Conservation (phyloP, 2,888 invertebrate genomes). For the Conops quadrifasciatus region DNA sequence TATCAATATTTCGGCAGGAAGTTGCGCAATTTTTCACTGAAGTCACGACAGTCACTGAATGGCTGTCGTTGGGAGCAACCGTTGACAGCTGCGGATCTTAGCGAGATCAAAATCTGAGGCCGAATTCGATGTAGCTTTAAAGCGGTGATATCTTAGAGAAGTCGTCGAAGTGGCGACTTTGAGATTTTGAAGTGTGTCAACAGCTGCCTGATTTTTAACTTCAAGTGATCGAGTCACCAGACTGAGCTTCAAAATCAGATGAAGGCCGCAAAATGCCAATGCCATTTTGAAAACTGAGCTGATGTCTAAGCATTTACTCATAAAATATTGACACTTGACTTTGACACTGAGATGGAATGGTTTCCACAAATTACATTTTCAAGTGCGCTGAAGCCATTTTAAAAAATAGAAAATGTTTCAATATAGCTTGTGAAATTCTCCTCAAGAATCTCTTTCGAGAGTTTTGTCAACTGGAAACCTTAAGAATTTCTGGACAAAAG, state of each 20-base stretch:
- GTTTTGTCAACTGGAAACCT: too few relatives aligned
- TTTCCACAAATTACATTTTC: neutral
- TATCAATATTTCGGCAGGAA: slow-evolving; percentile 19
- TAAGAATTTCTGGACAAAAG: too few relatives aligned
- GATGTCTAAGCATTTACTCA: neutral
- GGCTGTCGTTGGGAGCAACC: slow-evolving; percentile 57
- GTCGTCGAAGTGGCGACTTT: neutral
- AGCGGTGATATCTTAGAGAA: neutral
- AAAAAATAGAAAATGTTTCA: neutral
- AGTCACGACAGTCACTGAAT: slow-evolving; percentile 52
- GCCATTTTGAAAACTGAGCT: slow-evolving; percentile 9
- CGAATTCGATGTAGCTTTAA: neutral
- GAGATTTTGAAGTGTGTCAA: slow-evolving; percentile 13
- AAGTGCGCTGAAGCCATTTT: slow-evolving; percentile 4
- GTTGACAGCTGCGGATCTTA: slow-evolving; percentile 19
- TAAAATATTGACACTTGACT: slow-evolving; percentile 24
- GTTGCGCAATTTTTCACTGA: slow-evolving; percentile 25
- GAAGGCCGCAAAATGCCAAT: slow-evolving; percentile 11
- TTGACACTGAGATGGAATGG: slow-evolving; percentile 23
- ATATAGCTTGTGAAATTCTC: too few relatives aligned
- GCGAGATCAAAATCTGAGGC: neutral
- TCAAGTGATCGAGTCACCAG: neutral
- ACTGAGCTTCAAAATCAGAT: neutral
- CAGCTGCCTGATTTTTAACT: slow-evolving; percentile 21
- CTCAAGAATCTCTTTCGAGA: too few relatives aligned